A percentile compares a stretch with the other conserved stretches of the same genome.
These are phyloP conservation scores for Carposina sasakii DNA, from an alignment of 1,140 invertebrate species.

Conservation along the genomic window DNA sequence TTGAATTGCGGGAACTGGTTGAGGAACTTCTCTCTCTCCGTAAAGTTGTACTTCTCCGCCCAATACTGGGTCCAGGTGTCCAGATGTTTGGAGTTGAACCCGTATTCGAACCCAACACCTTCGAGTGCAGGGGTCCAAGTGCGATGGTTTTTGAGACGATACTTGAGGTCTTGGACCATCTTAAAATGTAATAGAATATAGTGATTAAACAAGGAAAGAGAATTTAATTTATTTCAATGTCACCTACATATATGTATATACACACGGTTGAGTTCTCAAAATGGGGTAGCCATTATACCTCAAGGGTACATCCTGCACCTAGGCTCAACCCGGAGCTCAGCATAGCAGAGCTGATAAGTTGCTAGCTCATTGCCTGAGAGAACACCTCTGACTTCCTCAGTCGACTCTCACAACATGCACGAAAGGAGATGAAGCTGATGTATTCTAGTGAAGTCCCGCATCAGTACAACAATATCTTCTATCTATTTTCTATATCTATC, in stretches of 20 bases:
- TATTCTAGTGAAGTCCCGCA: too few relatives aligned
- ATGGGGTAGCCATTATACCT: neutral
- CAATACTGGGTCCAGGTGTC: conserved; percentile 1
- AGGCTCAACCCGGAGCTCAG: too few relatives aligned
- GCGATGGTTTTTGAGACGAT: conserved; percentile 69
- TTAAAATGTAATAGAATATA: conserved; percentile 30
- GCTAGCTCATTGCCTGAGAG: too few relatives aligned
- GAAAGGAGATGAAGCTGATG: too few relatives aligned
- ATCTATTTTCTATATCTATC: too few relatives aligned
- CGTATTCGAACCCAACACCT: conserved; percentile 79
- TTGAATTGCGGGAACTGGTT: conserved; percentile 80
- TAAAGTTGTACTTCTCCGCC: conserved; percentile 74
- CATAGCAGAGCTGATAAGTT: too few relatives aligned
- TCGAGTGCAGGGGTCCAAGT: conserved; percentile 74
- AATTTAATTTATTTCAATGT: neutral
- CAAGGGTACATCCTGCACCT: too few relatives aligned
- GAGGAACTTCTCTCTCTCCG: conserved; percentile 74
- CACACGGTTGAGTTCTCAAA: neutral
- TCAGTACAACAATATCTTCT: too few relatives aligned
- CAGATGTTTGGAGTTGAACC: conserved; percentile 76
- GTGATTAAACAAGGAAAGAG: neutral
- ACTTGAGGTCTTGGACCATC: conserved; percentile 75
- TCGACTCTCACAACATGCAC: too few relatives aligned
- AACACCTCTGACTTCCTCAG: too few relatives aligned
- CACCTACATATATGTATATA: neutral